phyloP scores from a whole-genome alignment of 2,888 invertebrate species.

The Thecophora atra region DNA sequence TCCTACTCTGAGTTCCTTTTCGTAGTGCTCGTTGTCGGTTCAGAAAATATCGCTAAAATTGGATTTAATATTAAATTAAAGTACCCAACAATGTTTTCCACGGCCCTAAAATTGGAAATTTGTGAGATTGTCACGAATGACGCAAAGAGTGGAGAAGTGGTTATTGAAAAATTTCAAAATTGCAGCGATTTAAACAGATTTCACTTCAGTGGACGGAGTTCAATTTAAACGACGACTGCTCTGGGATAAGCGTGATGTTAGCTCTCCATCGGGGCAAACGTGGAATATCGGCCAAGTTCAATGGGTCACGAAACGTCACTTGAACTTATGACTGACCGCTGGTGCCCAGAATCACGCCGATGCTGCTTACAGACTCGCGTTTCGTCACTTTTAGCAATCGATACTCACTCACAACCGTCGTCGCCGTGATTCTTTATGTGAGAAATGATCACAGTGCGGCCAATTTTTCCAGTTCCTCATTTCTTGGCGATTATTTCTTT shows the following conservation, averaged over 20 bases:
- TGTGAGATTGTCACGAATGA: background rate
- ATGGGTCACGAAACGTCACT: constrained; percentile 15
- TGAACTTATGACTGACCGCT: constrained; percentile 6
- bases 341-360: background rate
- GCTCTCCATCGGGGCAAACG: constrained; percentile 1
- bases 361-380: background rate
- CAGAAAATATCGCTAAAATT: background rate
- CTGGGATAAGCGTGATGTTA: background rate
- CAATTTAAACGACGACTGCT: constrained; percentile 7
- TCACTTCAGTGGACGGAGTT: constrained; percentile 17
- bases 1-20: no score
- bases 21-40: background rate
- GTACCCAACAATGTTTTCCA: no score
- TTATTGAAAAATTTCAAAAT: constrained; percentile 12
- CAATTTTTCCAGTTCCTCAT: background rate
- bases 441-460: constrained; percentile 22
- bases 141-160: no score
- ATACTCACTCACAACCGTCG: background rate
- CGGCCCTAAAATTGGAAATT: background rate
- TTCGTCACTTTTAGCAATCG: constrained; percentile 6
- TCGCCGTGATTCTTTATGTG: constrained; percentile 24
- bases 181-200: constrained; percentile 25
- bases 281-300: constrained; percentile 21
- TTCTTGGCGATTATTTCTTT: background rate
- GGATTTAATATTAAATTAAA: no score